Conservation (phyloP, 1,140 invertebrate species). For the Stegodyphus dumicola region DNA sequence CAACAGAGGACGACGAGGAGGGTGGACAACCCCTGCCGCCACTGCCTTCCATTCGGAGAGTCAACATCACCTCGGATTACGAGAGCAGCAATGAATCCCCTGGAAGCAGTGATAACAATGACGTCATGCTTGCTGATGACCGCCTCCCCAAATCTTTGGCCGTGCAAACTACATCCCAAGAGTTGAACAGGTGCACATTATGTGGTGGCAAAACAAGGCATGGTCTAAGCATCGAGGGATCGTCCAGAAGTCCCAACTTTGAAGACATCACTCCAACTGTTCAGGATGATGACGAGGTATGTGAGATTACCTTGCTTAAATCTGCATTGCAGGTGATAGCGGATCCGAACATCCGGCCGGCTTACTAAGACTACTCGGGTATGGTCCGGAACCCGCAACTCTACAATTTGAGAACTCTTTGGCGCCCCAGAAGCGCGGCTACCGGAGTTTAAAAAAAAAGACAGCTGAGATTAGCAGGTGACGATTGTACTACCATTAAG, state of each 20-base stretch:
- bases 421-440: too few relatives aligned
- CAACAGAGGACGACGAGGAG: conserved; percentile 52
- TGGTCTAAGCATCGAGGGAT: conserved; percentile 11
- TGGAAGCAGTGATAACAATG: conserved; percentile 66
- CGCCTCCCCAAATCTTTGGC: conserved; percentile 39
- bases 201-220: conserved; percentile 42
- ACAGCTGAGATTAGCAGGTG: too few relatives aligned
- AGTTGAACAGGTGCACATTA: conserved; percentile 20
- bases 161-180: conserved; percentile 9
- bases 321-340: neutral
- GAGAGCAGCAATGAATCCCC: conserved; percentile 70
- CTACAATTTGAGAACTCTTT: too few relatives aligned
- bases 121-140: conserved; percentile 28
- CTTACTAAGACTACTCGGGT: too few relatives aligned
- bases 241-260: conserved; percentile 6
- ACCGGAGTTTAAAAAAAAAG: too few relatives aligned
- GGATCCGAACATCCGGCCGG: too few relatives aligned
- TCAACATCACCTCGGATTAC: conserved; percentile 70
- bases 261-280: conserved; percentile 26
- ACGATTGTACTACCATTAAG: too few relatives aligned
- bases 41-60: conserved; percentile 59
- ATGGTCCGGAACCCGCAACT: too few relatives aligned
- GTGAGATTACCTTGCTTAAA: neutral
- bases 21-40: conserved; percentile 29
- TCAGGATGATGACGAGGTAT: conserved; percentile 27